Base-by-base conservation (phyloP, 2,113 vertebrate genomes). In the Psilopogon haemacephalus region DNA sequence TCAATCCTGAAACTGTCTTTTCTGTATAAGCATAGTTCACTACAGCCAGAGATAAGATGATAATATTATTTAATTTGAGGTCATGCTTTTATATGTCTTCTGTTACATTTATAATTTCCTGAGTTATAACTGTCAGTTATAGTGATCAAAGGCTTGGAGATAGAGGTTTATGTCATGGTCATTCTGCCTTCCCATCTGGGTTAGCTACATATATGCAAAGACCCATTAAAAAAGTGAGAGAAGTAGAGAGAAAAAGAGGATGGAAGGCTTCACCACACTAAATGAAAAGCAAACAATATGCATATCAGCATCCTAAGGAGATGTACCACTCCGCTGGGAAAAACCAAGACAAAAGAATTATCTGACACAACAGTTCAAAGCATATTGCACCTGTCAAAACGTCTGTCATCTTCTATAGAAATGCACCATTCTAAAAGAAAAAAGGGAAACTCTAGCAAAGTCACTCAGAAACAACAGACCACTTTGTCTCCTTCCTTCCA, bases 321-420 rank as follows among this genome's bases (percentile, higher is more conserved):
- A 97, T 89, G 93, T 97, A 98, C 97, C 86, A 98, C 96, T 98
- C 96, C 96, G 94, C 98, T 97, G 97, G 97, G 97, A 97, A 98
- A 98, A 97, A 89, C 82, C 97, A 98, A 97, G 97, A 99, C 98
- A 99, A 99, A 98, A 97, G 98, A 97, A 96, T 98, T 97, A 98
- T 98, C 97, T 97, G 98, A 98, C 98, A 98, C 96, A 98, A 98
- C 98, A 98, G 98, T 99, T 98, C 98, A 99, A 98, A 98, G 98
- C 98, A 98, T 98, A 98, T 98, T 98, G 98, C 98, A 98, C 98
- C 98, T 98, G 98, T 99, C 99, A 98, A 98, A 98, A 97, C 62
- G 97, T 98, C 98, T 97, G 98, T 98, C 98, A 98, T 97, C 98
- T 97, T 97, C 96, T 97, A 98, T 97, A 94, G 97, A 98, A 96